These are phyloP conservation scores for Stramonita haemastoma DNA, from an alignment of 2,888 invertebrate genomes.

Conservation along the genomic window DNA sequence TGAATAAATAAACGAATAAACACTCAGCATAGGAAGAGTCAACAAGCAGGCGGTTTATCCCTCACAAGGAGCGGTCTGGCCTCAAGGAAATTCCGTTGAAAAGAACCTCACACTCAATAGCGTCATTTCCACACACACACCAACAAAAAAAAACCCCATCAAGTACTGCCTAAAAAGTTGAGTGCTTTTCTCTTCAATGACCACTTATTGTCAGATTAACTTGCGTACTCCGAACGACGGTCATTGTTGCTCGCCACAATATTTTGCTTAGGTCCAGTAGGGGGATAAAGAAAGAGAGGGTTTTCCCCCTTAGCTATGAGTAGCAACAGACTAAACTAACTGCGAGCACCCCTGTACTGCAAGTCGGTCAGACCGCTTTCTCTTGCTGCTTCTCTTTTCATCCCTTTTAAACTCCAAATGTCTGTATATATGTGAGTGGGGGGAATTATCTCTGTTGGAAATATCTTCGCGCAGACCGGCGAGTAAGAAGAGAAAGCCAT, in stretches of 20 bases:
- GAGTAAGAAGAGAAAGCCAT: constrained; percentile 6
- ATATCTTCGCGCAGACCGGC: neutral
- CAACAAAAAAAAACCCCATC: too few species aligned
- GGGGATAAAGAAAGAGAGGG: neutral
- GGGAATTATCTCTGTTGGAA: neutral
- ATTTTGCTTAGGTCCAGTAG: neutral
- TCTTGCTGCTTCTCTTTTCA: neutral
- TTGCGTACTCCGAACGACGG: neutral
- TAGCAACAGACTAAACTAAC: neutral
- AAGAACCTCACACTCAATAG: too few species aligned
- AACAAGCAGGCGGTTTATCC: too few species aligned
- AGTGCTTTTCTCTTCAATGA: too few species aligned
- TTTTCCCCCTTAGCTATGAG: neutral
- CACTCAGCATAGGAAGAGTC: too few species aligned
- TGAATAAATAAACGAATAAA: too few species aligned
- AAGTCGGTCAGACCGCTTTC: neutral
- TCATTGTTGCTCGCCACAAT: neutral
- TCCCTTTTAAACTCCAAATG: too few species aligned
- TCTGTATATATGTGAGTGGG: neutral
- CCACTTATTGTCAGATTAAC: neutral
- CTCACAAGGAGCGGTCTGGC: too few species aligned
- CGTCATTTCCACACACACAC: too few species aligned
- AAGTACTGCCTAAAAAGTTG: too few species aligned
- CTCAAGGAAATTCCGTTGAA: too few species aligned
- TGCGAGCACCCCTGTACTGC: neutral